Evolutionary conservation across 64 coral and sea anemone species (phyloP).

Genomic region (Platygyra sinensis): DNA sequence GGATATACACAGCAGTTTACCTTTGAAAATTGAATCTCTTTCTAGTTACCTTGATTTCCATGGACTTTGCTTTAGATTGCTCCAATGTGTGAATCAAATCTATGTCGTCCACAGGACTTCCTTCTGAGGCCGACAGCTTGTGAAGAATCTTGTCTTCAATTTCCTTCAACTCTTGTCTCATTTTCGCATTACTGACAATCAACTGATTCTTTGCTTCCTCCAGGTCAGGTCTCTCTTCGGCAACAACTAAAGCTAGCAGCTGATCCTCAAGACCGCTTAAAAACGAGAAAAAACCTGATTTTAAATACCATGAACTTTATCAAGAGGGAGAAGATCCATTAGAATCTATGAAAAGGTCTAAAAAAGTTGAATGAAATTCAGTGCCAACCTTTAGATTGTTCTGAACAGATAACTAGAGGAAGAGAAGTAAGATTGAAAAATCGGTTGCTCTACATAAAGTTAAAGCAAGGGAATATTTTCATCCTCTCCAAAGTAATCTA

Average conservation of each 20-base stretch:
- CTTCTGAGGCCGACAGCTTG: conserved; percentile 88
- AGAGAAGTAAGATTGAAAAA: too few relatives aligned
- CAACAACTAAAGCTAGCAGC: conserved; percentile 88
- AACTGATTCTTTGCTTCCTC: conserved; percentile 98
- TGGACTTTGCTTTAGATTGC: conserved; percentile 90
- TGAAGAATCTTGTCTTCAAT: conserved; percentile 98
- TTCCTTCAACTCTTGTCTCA: conserved; percentile 96
- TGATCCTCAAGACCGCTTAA: conserved; percentile 96
- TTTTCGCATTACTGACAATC: conserved; percentile 95
- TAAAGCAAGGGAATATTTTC: too few relatives aligned
- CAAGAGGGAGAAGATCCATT: background rate
- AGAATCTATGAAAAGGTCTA: too few relatives aligned
- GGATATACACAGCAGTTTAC: too few relatives aligned
- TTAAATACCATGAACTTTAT: background rate
- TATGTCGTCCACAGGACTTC: conserved; percentile 95
- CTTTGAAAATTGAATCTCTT: background rate
- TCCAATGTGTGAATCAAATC: conserved; percentile 93
- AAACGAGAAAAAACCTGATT: background rate
- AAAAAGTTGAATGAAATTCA: too few relatives aligned
- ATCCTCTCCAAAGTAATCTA: too few relatives aligned
- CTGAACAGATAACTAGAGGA: too few relatives aligned
- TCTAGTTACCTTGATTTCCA: conserved; percentile 91
- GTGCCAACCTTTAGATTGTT: too few relatives aligned
- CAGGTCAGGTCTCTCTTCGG: conserved; percentile 93
- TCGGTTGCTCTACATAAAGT: too few relatives aligned